Evolutionary conservation across 2,113 vertebrate genomes (phyloP), one percentile per base, ranked within the genome.

Genomic region (Taurulus bubalis): DNA sequence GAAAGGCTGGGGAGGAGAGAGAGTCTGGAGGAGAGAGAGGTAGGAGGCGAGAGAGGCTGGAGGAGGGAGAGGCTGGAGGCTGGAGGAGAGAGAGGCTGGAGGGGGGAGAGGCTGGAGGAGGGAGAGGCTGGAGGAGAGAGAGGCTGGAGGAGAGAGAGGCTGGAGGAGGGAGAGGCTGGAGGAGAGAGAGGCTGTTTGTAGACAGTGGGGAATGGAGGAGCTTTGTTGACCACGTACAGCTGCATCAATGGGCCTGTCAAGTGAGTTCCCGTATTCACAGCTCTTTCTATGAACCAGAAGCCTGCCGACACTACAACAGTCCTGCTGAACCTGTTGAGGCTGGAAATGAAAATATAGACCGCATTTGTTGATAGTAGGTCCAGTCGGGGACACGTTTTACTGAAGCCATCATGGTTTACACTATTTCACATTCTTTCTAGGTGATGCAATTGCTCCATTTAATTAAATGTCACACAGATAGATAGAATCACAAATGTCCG

Each of bases 221-320:
- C 66, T 84, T 83, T 63, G 80, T 79, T 71, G 71, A 66, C 58
- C 74, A n/a, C 70, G 73, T 36, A 30, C 69, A 80, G 75, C 79
- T 77, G 80, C 80, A 70, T 76, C 83, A 79, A 76, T 85, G 56
- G 71, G 62, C 55, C 59, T 77, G 75, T 82, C 76, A 80, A 67
- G 45, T 64, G 69, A 85, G 68, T 78, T 65, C 24, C 63, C 63
- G 73, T 24, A 69, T 80, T 84, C 73, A 64, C 36, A 0, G 22
- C 71, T 71, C 59, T 34, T 71, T 59, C 65, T 71, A 2, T 51
- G 12, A 22, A 32, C 30, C 30, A n/a, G n/a, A n/a, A n/a, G 30
- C 30, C 30, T 32, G n/a, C n/a, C n/a, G n/a, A n/a, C n/a, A n/a
- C n/a, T n/a, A n/a, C n/a, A n/a, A n/a, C 30, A 32, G 30, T 32